phyloP scores from a whole-genome alignment of 2,113 vertebrate species.

The Elgaria multicarinata region DNA sequence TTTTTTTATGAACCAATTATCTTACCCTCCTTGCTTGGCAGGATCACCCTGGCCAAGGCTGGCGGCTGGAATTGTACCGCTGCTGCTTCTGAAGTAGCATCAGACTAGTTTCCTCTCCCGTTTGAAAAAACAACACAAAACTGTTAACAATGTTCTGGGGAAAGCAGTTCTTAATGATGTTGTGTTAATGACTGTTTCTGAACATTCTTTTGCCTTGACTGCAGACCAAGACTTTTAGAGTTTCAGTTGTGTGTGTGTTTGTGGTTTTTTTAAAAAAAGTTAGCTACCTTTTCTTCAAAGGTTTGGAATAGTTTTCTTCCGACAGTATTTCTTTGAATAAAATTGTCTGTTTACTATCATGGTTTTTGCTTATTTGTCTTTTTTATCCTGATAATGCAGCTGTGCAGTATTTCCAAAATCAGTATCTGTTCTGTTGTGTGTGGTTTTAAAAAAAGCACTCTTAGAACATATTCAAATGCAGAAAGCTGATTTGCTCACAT shows the following conservation, averaged over 20 bases:
- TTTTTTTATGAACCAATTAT: background rate
- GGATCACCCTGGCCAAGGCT: conserved; percentile 38
- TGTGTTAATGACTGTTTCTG: conserved; percentile 25
- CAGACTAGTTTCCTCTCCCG: background rate
- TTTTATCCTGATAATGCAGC: background rate
- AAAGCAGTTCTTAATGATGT: conserved; percentile 1
- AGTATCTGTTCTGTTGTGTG: background rate
- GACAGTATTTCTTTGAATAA: conserved; percentile 65
- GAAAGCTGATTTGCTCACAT: background rate
- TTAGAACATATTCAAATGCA: background rate
- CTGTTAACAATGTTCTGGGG: background rate
- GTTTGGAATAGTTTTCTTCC: conserved; percentile 49
- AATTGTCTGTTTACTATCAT: conserved; percentile 47
- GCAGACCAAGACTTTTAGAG: background rate
- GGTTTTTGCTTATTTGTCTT: background rate
- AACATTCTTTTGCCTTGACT: conserved; percentile 31
- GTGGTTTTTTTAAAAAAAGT: conserved; percentile 30
- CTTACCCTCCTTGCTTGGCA: background rate
- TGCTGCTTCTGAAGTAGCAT: background rate
- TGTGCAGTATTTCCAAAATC: background rate
- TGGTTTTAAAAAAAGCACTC: background rate
- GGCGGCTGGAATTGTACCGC: conserved; percentile 18
- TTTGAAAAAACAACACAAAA: conserved; percentile 47
- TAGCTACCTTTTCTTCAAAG: conserved; percentile 38
- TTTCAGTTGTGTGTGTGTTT: conserved; percentile 1